A percentile compares a stretch with the other conserved stretches of the same genome.
Evolutionary conservation across 2,888 invertebrate genomes (phyloP).

Genomic region (Acanthococcus lagerstroemiae): DNA sequence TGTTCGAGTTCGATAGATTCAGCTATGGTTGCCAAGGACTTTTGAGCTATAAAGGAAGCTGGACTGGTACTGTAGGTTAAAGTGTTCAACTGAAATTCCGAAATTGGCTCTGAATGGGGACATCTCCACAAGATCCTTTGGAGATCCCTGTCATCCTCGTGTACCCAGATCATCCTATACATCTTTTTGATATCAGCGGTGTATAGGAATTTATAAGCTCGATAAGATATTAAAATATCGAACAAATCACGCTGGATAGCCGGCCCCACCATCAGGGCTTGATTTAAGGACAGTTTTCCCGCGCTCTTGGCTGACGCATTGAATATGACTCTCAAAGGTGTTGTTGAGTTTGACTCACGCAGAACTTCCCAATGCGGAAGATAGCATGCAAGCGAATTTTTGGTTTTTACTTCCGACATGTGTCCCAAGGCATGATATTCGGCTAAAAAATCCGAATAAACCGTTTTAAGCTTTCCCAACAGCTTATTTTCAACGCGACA

Average conservation of each 20-base stretch:
- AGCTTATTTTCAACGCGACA: neutral
- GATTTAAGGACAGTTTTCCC: too few relatives aligned
- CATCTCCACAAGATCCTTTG: neutral
- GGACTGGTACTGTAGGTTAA: neutral
- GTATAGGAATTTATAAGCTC: neutral
- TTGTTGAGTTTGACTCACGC: neutral
- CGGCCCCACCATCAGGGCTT: neutral
- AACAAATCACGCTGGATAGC: neutral
- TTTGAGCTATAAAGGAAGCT: neutral
- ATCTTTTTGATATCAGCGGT: neutral
- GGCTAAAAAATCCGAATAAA: neutral
- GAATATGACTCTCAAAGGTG: too few relatives aligned
- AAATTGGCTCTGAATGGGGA: neutral
- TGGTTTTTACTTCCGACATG: neutral
- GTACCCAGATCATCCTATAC: neutral
- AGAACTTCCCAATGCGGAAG: neutral
- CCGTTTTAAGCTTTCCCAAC: neutral
- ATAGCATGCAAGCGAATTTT: neutral
- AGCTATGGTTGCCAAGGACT: neutral
- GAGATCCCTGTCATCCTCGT: neutral
- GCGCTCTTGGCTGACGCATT: too few relatives aligned
- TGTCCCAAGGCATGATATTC: neutral
- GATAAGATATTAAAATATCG: neutral
- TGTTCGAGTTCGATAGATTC: neutral
- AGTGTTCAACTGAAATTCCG: neutral